These are phyloP conservation scores for Bombus picipes DNA, from an alignment of 1,140 invertebrate species.

Conservation along the genomic window DNA sequence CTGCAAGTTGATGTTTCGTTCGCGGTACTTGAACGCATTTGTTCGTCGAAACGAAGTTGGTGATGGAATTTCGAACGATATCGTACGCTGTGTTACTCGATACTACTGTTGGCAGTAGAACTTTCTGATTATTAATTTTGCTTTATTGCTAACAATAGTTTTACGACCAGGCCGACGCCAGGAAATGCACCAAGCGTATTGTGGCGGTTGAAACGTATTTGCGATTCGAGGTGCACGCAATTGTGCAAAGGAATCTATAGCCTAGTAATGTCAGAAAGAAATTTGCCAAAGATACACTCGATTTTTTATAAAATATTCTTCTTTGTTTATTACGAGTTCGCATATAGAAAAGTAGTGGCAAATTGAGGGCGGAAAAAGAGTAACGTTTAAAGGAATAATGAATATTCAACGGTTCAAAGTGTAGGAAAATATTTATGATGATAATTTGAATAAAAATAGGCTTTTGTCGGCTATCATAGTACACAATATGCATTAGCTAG, in stretches of 20 bases:
- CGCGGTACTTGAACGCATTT: neutral
- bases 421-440: too few species aligned
- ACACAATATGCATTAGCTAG: neutral
- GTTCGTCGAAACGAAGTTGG: neutral
- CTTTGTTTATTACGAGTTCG: neutral
- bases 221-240: neutral
- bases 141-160: neutral
- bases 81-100: neutral
- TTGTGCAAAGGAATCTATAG: neutral
- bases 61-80: conserved; percentile 8
- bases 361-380: too few species aligned
- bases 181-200: neutral
- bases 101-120: neutral
- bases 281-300: neutral
- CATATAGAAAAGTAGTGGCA: too few species aligned
- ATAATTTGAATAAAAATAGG: too few species aligned
- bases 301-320: neutral
- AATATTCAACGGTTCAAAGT: too few species aligned
- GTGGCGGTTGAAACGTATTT: neutral
- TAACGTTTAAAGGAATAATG: too few species aligned
- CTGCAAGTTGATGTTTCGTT: conserved; percentile 14
- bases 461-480: too few species aligned
- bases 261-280: neutral
- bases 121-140: conserved; percentile 19
- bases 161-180: neutral